Percentiles rank a stretch among this genome's conserved stretches.
These are phyloP conservation scores for Meiosimyza decipiens DNA, from an alignment of 2,888 invertebrate species.

Conservation along the genomic window DNA sequence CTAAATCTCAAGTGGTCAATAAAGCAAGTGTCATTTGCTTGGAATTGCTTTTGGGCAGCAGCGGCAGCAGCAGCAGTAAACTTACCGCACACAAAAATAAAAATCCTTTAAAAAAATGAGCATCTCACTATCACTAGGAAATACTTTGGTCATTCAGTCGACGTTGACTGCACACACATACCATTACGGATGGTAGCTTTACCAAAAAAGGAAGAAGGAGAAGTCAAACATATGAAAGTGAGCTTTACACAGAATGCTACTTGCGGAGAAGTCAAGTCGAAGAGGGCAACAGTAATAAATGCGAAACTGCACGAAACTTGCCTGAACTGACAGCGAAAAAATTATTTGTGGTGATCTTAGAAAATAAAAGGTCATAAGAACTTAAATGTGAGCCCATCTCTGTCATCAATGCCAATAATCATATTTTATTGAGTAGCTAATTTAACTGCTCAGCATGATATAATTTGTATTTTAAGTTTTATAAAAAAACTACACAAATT, in stretches of 20 bases:
- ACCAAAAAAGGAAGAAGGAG: neutral
- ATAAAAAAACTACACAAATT: too few relatives aligned
- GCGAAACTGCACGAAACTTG: neutral
- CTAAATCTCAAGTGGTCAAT: constrained; percentile 50
- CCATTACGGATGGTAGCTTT: constrained; percentile 32
- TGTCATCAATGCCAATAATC: too few relatives aligned
- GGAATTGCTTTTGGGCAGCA: constrained; percentile 43
- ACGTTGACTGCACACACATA: constrained; percentile 4
- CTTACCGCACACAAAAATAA: neutral
- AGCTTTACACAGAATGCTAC: too few relatives aligned
- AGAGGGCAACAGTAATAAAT: neutral
- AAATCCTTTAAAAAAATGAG: neutral
- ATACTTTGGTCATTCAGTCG: neutral
- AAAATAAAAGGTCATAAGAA: too few relatives aligned
- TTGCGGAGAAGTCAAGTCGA: too few relatives aligned
- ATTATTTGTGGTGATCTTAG: too few relatives aligned
- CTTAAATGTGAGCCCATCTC: too few relatives aligned
- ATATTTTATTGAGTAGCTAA: too few relatives aligned
- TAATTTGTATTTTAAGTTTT: too few relatives aligned
- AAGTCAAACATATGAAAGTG: neutral
- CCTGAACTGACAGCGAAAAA: too few relatives aligned
- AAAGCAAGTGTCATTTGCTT: constrained; percentile 46
- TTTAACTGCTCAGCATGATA: too few relatives aligned
- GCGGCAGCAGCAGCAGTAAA: constrained; percentile 31
- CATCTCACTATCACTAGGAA: neutral